Base-by-base conservation (phyloP, 2,888 invertebrate species). In the Kuschelorhynchus macadamiae region DNA sequence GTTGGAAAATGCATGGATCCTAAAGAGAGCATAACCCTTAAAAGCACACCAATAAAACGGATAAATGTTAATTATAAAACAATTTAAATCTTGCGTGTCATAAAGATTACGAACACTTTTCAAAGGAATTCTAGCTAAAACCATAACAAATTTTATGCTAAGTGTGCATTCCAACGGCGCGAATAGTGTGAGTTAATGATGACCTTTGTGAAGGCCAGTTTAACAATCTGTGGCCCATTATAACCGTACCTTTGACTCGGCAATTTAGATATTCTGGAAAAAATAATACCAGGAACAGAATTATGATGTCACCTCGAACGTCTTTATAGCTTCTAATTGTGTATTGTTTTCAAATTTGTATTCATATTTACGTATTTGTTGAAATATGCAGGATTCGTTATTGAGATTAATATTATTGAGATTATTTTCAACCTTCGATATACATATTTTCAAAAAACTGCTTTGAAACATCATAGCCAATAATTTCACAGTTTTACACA, bases 121-220 rank as follows among this genome's bases (percentile, higher is more conserved):
- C 41, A 57, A 57, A 61, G 63, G 52, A 53, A 63, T 47, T 53
- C 63, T 41, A 52, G 20, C 52, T 61, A 55, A 50, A 63, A 63
- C 36, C 63, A 46, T 55, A 74, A 72, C 71, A 49, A 60, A 60
- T 67, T 67, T 60, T 60, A 60, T 60, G 61, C 61, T 49, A 59
- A 67, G 53, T 60, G 47, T 60, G 60, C 52, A 59, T 60, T 60
- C 55, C 47, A 55, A 60, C 47, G 47, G 64, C 68, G 47, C 64
- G 70, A 63, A 71, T 66, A 71, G 70, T 70, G 71, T 72, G 63
- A 68, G 72, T 77, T 72, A 71, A 74, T 72, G 75, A 73, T 77
- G 77, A 77, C 77, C 78, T 77, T 76, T 77, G 72, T 71, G 76
- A 77, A 79, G 79, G 79, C 73, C 74, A 71, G 49, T 52, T 59